Evolutionary conservation across 1,140 invertebrate genomes (phyloP), one percentile per base, ranked within the genome.

Genomic region (Laupala kohalensis): DNA sequence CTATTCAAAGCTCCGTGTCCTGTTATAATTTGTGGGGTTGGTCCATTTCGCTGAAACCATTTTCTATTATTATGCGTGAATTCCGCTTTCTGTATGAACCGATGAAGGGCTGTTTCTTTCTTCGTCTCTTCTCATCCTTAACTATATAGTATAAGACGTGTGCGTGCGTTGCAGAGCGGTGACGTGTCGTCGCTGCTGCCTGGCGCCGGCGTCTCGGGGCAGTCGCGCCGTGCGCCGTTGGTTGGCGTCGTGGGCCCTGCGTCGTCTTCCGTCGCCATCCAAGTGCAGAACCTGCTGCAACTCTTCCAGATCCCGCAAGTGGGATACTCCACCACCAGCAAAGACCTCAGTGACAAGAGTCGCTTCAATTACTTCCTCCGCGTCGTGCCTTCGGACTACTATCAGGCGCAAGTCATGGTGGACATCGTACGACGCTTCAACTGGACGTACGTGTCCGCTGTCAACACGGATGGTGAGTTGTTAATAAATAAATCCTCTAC

Each of bases 361-460:
- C 83, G 90, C 74, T 94, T 89, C 80, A 87, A 87, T 70, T 92
- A 90, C 75, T 94, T 93, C 82, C 80, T 93, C 73, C 83, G 92
- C 23, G 91, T 93, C 4, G 92, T 94, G 6, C 91, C 92, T 15
- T 90, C 90, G 0, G 92, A 94, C 82, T 86, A 86, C 73, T 90
- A 90, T 80, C 92, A 94, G 81, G 91, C 92, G 2, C 86, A 88
- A 76, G 88, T 90, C 25, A 86, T 94, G 75, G 83, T 90, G 64
- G 89, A 91, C 78, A 80, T 94, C 37, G 86, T 94, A 6, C 79
- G 83, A 73, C 80, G 84, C 70, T 88, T 89, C 79, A 92, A 92
- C 78, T 94, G 92, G 92, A 92, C 89, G 2, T 94, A 93, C 77
- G 89, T 94, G 5, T 90, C 89, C 19, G 88, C 89, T n/a, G 86